phyloP scores from a whole-genome alignment of 1,140 invertebrate genomes.

The Cotesia typhae region DNA sequence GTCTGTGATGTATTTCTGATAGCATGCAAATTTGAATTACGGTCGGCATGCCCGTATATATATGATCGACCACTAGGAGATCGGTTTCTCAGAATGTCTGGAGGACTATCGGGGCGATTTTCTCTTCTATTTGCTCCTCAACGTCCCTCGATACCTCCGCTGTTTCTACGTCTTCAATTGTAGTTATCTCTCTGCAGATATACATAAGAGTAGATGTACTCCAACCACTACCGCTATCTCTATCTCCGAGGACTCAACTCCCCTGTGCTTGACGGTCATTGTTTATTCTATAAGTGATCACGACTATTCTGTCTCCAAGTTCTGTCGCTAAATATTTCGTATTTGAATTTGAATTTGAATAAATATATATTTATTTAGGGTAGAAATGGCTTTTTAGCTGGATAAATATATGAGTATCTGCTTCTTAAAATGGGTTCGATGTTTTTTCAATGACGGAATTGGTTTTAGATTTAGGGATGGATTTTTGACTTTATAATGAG shows the following conservation, averaged over 20 bases:
- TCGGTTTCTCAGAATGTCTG: slow-evolving; percentile 2
- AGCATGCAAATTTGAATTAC: slow-evolving; percentile 52
- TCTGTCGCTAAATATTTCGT: too few species aligned
- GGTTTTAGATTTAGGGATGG: too few species aligned
- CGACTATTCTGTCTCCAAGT: not conserved
- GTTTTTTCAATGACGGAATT: too few species aligned
- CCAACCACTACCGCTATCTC: not conserved
- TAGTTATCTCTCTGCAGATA: not conserved
- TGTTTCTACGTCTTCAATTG: slow-evolving; percentile 2
- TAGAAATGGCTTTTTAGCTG: too few species aligned
- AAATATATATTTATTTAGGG: too few species aligned
- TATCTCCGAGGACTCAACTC: not conserved
- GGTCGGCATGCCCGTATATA: not conserved
- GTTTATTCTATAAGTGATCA: slow-evolving; percentile 15
- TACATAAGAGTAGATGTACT: too few species aligned
- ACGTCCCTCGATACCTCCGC: not conserved
- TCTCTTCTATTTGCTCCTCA: not conserved
- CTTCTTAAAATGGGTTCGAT: too few species aligned
- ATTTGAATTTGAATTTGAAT: too few species aligned
- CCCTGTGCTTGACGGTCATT: slow-evolving; percentile 6
- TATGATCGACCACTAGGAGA: slow-evolving; percentile 20
- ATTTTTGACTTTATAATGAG: too few species aligned
- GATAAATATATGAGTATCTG: too few species aligned
- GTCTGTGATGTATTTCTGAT: slow-evolving; percentile 51
- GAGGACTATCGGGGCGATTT: not conserved